Evolutionary conservation across 2,888 invertebrate genomes (phyloP).

Genomic region (Tetanocera ferruginea): DNA sequence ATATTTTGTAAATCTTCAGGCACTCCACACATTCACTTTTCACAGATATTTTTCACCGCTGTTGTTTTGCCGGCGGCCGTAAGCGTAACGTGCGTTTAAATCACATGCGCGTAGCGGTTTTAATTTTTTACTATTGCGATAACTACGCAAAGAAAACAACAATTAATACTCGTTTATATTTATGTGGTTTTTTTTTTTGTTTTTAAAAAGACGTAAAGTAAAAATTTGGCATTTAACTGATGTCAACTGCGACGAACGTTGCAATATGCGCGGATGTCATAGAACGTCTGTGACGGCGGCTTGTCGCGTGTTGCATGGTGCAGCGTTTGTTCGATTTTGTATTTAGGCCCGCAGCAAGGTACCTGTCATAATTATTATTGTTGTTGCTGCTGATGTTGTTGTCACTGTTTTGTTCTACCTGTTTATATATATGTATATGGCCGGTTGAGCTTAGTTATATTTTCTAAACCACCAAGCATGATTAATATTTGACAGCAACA

Average conservation of each 20-base stretch:
- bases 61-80: too few species aligned
- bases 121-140: not conserved
- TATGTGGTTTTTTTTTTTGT: too few species aligned
- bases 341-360: not conserved
- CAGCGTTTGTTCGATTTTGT: not conserved
- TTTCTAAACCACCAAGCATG: too few species aligned
- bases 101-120: not conserved
- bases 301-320: slow-evolving; percentile 2
- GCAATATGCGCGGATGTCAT: slow-evolving; percentile 3
- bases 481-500: too few species aligned
- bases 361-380: not conserved
- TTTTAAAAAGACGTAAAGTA: not conserved
- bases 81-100: not conserved
- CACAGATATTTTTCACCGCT: too few species aligned
- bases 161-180: too few species aligned
- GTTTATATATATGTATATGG: not conserved
- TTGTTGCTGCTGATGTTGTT: not conserved
- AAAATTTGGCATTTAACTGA: not conserved
- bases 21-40: too few species aligned
- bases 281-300: slow-evolving; percentile 1
- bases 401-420: not conserved
- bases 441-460: too few species aligned
- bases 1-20: too few species aligned
- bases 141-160: not conserved
- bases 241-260: slow-evolving; percentile 8